Conservation (phyloP, 2,888 invertebrate genomes). For the Sphaeridia pumilis region DNA sequence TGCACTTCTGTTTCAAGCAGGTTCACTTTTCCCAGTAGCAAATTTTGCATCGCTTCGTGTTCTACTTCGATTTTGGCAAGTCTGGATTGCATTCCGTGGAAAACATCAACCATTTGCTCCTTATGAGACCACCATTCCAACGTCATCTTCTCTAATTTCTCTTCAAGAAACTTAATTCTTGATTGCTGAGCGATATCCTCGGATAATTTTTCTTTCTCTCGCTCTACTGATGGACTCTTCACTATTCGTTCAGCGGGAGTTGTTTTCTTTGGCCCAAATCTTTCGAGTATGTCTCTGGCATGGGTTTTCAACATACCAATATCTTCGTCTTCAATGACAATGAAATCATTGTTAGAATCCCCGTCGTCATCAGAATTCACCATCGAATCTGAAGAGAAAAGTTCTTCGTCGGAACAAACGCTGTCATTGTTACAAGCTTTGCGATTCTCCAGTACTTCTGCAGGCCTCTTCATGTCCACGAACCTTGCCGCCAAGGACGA, state of each 20-base stretch:
- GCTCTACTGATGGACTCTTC: background rate
- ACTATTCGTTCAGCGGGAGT: background rate
- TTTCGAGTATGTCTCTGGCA: too few relatives aligned
- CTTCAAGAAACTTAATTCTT: conserved; percentile 10
- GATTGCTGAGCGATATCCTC: too few relatives aligned
- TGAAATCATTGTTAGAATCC: background rate
- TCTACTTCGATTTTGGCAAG: conserved; percentile 12
- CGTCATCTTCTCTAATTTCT: conserved; percentile 13
- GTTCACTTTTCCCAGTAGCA: conserved; percentile 17
- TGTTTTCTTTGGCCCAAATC: background rate
- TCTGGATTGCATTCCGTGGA: conserved; percentile 8
- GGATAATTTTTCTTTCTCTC: conserved; percentile 7
- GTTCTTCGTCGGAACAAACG: background rate
- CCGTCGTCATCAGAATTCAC: conserved; percentile 7
- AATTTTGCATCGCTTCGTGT: conserved; percentile 14
- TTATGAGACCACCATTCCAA: conserved; percentile 16
- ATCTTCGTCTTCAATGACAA: background rate
- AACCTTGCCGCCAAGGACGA: conserved; percentile 46
- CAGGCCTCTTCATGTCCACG: conserved; percentile 11
- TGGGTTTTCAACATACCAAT: background rate
- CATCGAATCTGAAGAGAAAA: conserved; percentile 2
- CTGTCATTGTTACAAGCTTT: background rate
- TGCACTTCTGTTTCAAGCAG: conserved; percentile 18
- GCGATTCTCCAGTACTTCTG: conserved; percentile 4
- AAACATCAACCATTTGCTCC: conserved; percentile 12